These are phyloP conservation scores for Gastrophysa polygoni DNA, from an alignment of 2,888 invertebrate species.

Conservation along the genomic window DNA sequence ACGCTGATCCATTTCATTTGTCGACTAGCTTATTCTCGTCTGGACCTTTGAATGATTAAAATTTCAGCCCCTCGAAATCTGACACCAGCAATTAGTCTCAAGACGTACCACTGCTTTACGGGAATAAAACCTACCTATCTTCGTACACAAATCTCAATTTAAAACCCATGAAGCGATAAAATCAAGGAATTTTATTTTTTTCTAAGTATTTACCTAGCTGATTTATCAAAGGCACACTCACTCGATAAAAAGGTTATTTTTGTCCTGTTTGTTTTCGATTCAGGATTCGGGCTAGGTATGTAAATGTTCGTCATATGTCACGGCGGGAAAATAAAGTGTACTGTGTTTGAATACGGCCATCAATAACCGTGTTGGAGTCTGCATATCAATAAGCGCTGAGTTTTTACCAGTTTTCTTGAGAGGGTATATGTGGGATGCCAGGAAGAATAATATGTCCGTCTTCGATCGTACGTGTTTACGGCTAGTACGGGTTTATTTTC, in stretches of 20 bases:
- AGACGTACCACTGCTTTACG: not conserved
- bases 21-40: no score
- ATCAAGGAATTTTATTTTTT: conserved; percentile 14
- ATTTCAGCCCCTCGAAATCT: not conserved
- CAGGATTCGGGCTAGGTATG: conserved; percentile 15
- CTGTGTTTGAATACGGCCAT: conserved; percentile 12
- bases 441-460: no score
- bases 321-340: conserved; percentile 5
- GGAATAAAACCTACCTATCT: conserved; percentile 3
- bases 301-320: conserved; percentile 14
- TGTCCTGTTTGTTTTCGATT: conserved; percentile 12
- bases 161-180: conserved; percentile 15
- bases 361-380: conserved; percentile 2
- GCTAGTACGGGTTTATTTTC: no score
- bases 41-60: not conserved
- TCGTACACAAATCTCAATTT: conserved; percentile 12
- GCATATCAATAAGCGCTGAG: not conserved
- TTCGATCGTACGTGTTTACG: no score
- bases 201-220: conserved; percentile 13
- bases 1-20: no score
- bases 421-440: no score
- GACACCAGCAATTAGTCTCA: not conserved
- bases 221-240: conserved; percentile 11
- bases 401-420: not conserved
- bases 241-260: conserved; percentile 14